Evolutionary conservation across 2,888 invertebrate species (phyloP), one percentile per base, ranked within the genome.

Genomic region (Hirtodrosophila histrioides): DNA sequence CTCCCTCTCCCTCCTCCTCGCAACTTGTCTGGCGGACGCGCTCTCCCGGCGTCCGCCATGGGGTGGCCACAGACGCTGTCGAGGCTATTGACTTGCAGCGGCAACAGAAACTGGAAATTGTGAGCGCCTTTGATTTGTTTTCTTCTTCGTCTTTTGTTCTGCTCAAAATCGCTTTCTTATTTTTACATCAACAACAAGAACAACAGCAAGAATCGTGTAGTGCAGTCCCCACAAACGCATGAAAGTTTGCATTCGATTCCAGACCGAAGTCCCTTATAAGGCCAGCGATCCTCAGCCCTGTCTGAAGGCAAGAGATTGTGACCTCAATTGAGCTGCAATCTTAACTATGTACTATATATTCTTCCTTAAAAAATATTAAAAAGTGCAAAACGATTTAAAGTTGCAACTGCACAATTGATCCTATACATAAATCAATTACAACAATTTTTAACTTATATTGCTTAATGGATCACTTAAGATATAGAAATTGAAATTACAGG

Each of bases 41-140:
- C 55, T 57, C 55, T 60, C 76, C 48, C 78, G 54, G 46, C 54
- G 48, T 50, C 58, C 39, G 64, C 64, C 54, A 53, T 66, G 65
- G 62, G 75, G 78, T 77, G 69, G 78, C 80, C 81, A 63, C 50
- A 50, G 69, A 58, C 61, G 69, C 61, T 45, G 44, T 27, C 37
- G 85, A 83, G 83, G 83, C 71, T 87, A 85, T 87, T 83, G 83
- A 83, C 83, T 82, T 78, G 65, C 64, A 65, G 49, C 62, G 24
- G 51, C 64, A 45, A 65, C 63, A 66, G 29, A 86, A 83, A 87
- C 88, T 83, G 88, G 83, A 83, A 86, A 70, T 69, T 68, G 60
- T 65, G 63, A 64, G 66, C 83, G 71, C 43, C 68, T 66, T 53
- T 63, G 63, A 55, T 67, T 68, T 81, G 45, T 48, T 55, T 56